Percentiles rank a stretch among this genome's conserved stretches.
phyloP scores from a whole-genome alignment of 2,797 vertebrate genomes.

The Rhinichthys osculus region DNA sequence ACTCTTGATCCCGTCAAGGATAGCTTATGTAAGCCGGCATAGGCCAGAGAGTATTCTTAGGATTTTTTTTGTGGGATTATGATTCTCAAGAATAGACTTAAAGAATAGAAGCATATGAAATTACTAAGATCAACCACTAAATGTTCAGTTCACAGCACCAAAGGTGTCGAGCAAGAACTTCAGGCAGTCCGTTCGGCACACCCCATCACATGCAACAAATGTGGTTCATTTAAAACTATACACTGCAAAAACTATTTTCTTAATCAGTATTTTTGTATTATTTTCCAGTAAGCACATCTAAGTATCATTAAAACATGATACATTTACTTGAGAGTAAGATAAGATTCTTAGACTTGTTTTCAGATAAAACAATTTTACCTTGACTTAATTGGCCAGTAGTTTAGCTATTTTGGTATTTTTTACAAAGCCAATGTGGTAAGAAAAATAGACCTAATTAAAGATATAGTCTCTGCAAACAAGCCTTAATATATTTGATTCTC shows the following conservation, averaged over 20 bases:
- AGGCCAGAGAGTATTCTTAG: not conserved
- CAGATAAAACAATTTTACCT: not conserved
- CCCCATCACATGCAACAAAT: constrained; percentile 27
- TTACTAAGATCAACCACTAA: not conserved
- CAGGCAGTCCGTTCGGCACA: not conserved
- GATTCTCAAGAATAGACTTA: constrained; percentile 7
- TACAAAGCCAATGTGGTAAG: not conserved
- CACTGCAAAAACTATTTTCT: not conserved
- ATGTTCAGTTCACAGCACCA: constrained; percentile 13
- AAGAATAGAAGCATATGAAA: constrained; percentile 11
- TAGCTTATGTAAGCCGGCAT: constrained; percentile 31
- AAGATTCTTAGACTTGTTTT: not conserved
- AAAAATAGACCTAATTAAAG: not conserved
- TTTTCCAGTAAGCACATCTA: not conserved
- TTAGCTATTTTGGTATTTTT: not conserved
- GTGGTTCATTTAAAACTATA: constrained; percentile 16
- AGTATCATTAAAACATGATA: not conserved
- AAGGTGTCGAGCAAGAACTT: not conserved
- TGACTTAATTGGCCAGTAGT: not conserved
- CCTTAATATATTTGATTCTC: not conserved
- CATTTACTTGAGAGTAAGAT: not conserved
- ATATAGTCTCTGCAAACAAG: not conserved
- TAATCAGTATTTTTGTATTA: not conserved
- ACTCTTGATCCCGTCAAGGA: constrained; percentile 30
- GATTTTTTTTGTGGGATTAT: constrained; percentile 16